These are phyloP conservation scores for Pygmarrhopalites habei DNA, from an alignment of 1,140 invertebrate genomes.

Conservation along the genomic window DNA sequence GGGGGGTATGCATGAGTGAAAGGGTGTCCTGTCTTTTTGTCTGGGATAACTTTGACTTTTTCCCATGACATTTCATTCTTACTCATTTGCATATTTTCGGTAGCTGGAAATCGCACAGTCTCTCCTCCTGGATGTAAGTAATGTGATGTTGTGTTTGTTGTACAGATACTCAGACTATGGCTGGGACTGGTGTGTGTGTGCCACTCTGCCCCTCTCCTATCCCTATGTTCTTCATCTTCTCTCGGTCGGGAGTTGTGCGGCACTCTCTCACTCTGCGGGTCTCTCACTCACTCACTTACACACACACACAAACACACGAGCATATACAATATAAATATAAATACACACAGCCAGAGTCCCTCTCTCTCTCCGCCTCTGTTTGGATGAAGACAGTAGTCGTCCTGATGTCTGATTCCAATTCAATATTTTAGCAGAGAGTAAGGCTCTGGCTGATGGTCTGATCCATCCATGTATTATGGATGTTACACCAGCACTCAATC, in stretches of 20 bases:
- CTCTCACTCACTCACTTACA: too few relatives aligned
- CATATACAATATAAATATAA: too few relatives aligned
- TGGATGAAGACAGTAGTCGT: background rate
- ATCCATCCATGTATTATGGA: conserved; percentile 12
- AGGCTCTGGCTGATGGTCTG: background rate
- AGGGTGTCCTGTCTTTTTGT: conserved; percentile 11
- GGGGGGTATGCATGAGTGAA: conserved; percentile 4
- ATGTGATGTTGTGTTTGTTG: too few relatives aligned
- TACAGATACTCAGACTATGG: too few relatives aligned
- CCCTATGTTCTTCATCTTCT: too few relatives aligned
- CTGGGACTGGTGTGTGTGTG: too few relatives aligned
- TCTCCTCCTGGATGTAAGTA: background rate
- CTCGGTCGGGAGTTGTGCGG: too few relatives aligned
- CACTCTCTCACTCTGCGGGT: too few relatives aligned
- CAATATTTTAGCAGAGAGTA: conserved; percentile 12
- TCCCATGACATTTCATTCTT: conserved; percentile 20
- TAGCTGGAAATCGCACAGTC: conserved; percentile 16
- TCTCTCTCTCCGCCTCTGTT: background rate
- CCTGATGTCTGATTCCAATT: conserved; percentile 15
- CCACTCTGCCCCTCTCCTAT: too few relatives aligned
- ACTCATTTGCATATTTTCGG: conserved; percentile 22
- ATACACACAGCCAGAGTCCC: too few relatives aligned
- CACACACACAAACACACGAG: too few relatives aligned
- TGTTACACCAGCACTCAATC: conserved; percentile 5
- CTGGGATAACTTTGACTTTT: conserved; percentile 14